Conservation (phyloP, 2,888 invertebrate species). For the Lordiphosa andalusiaca region DNA sequence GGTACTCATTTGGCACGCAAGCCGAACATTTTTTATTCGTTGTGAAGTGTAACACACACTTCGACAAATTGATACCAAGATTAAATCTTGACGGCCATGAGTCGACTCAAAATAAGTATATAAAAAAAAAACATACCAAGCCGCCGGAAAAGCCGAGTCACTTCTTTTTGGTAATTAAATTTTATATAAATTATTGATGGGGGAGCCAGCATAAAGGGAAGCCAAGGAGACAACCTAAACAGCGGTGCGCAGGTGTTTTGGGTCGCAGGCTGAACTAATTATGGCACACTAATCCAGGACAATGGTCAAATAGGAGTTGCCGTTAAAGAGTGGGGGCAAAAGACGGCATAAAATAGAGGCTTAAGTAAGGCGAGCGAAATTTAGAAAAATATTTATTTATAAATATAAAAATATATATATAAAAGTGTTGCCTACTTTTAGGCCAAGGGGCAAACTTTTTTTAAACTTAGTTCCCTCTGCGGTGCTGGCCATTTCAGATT, state of each 20-base stretch:
- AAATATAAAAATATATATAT: too few relatives aligned
- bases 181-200: constrained; percentile 47
- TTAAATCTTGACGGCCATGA: constrained; percentile 60
- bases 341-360: too few relatives aligned
- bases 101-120: constrained; percentile 23
- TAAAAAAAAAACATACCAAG: background rate
- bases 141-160: constrained; percentile 1
- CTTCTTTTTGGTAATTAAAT: constrained; percentile 39
- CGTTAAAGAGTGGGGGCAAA: constrained; percentile 18
- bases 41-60: constrained; percentile 60
- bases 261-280: constrained; percentile 52
- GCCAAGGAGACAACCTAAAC: background rate
- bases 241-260: constrained; percentile 33
- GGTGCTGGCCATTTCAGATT: constrained; percentile 52
- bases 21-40: constrained; percentile 53
- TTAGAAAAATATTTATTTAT: too few relatives aligned
- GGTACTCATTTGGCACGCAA: constrained; percentile 42
- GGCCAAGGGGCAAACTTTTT: constrained; percentile 6
- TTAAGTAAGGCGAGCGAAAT: too few relatives aligned
- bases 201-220: background rate
- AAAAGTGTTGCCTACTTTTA: too few relatives aligned
- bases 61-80: constrained; percentile 76
- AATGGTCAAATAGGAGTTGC: constrained; percentile 29
- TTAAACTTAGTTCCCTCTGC: constrained; percentile 16
- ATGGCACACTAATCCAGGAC: constrained; percentile 24